These are phyloP conservation scores for Vultur gryphus DNA, from an alignment of 2,797 vertebrate species.

Conservation along the genomic window DNA sequence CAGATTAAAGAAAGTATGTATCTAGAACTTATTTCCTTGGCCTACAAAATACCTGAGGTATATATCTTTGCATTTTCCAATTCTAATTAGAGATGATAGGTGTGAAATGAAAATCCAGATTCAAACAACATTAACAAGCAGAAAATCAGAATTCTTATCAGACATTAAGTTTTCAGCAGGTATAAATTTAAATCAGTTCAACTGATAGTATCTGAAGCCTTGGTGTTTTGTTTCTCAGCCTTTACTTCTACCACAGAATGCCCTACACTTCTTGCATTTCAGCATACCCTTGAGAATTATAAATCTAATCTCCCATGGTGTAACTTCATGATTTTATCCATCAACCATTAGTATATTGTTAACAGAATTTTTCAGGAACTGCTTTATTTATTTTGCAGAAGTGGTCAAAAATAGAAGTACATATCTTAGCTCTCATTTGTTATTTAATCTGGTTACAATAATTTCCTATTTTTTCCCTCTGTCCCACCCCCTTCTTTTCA, in stretches of 20 bases:
- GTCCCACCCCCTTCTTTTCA: background rate
- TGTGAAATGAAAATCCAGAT: background rate
- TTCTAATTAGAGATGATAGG: background rate
- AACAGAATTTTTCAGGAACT: background rate
- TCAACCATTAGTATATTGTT: background rate
- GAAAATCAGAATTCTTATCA: background rate
- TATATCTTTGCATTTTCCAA: background rate
- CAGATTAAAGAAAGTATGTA: background rate
- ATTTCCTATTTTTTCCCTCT: background rate
- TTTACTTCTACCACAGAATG: background rate
- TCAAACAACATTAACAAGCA: background rate
- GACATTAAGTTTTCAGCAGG: background rate
- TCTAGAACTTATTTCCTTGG: background rate
- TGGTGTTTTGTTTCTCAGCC: background rate
- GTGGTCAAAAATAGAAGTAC: background rate
- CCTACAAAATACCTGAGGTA: background rate
- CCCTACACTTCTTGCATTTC: background rate
- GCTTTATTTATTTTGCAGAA: background rate
- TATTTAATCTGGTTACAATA: background rate
- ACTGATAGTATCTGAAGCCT: background rate
- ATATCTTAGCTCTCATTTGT: background rate
- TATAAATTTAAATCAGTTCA: background rate
- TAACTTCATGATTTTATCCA: background rate
- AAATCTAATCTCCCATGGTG: background rate
- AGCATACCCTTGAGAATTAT: background rate